Percentiles rank a stretch among this genome's conserved stretches.
phyloP scores from a whole-genome alignment of 1,140 invertebrate genomes.

The Pachyrhynchus sulphureomaculatus region DNA sequence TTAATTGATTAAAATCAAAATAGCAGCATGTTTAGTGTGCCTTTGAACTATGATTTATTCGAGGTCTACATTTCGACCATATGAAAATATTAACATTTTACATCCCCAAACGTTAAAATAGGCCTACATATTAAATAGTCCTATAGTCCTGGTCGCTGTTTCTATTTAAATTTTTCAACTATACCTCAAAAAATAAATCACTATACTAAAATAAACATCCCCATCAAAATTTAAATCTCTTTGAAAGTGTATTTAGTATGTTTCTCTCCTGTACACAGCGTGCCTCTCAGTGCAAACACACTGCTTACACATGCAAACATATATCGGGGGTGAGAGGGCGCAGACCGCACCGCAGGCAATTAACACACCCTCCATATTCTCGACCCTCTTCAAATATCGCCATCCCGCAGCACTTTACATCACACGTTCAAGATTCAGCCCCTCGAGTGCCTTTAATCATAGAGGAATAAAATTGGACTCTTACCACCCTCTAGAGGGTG shows the following conservation, averaged over 20 bases:
- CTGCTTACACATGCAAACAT: conserved; percentile 31
- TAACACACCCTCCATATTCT: conserved; percentile 23
- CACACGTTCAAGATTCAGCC: neutral
- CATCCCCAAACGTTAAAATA: too few relatives aligned
- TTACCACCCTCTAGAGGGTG: too few relatives aligned
- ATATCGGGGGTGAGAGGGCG: conserved; percentile 2
- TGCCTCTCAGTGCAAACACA: conserved; percentile 15
- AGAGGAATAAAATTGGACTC: neutral
- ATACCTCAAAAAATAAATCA: too few relatives aligned
- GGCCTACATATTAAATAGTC: too few relatives aligned
- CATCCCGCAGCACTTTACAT: neutral
- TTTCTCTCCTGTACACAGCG: conserved; percentile 2
- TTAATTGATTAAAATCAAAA: too few relatives aligned
- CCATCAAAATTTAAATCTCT: conserved; percentile 11
- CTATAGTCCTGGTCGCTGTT: too few relatives aligned
- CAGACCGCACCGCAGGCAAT: conserved; percentile 23
- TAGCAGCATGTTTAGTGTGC: too few relatives aligned
- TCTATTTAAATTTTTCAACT: too few relatives aligned
- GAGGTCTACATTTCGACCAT: too few relatives aligned
- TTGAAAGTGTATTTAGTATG: conserved; percentile 13
- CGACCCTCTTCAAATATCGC: conserved; percentile 16
- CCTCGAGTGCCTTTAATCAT: neutral
- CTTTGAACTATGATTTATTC: too few relatives aligned
- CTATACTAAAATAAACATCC: conserved; percentile 6
- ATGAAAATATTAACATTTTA: too few relatives aligned